Evolutionary conservation across 2,888 invertebrate species (phyloP).

Genomic region (Zygothrica quintamaculata): DNA sequence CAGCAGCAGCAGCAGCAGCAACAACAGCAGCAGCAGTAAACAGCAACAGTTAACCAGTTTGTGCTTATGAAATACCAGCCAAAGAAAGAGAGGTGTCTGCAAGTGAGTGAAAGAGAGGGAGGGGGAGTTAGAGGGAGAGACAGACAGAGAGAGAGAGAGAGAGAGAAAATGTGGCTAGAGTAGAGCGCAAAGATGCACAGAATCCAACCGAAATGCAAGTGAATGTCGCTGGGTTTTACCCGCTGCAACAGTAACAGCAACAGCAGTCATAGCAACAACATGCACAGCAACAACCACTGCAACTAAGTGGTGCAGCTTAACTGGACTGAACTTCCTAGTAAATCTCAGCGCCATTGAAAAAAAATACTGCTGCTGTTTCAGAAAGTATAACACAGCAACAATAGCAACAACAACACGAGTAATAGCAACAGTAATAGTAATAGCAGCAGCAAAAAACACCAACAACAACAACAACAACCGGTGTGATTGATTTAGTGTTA

Average conservation of each 20-base stretch:
- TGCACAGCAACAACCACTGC: conserved; percentile 1
- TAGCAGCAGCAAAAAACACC: conserved; percentile 8
- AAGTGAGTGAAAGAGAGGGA: not conserved
- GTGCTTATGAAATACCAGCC: conserved; percentile 66
- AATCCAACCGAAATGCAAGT: conserved; percentile 74
- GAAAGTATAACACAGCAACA: conserved; percentile 50
- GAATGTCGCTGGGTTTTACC: conserved; percentile 65
- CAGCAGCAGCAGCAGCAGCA: conserved; percentile 11
- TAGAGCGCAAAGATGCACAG: conserved; percentile 40
- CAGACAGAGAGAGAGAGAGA: conserved; percentile 6
- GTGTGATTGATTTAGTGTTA: conserved; percentile 78
- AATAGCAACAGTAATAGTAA: conserved; percentile 7
- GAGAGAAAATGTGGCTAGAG: conserved; percentile 13
- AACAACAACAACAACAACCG: conserved; percentile 40
- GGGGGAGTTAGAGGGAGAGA: conserved; percentile 14
- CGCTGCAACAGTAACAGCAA: conserved; percentile 10
- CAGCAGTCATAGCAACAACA: conserved; percentile 14
- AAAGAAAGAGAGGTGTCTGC: conserved; percentile 41
- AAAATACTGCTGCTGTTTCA: conserved; percentile 27
- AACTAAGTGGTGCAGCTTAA: conserved; percentile 31
- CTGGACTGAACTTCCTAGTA: conserved; percentile 66
- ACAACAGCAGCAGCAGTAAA: conserved; percentile 30
- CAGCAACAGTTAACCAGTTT: conserved; percentile 65
- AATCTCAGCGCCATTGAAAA: conserved; percentile 31
- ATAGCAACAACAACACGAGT: conserved; percentile 12